These are phyloP conservation scores for Ophonus ardosiacus DNA, from an alignment of 2,888 invertebrate genomes.

Conservation along the genomic window DNA sequence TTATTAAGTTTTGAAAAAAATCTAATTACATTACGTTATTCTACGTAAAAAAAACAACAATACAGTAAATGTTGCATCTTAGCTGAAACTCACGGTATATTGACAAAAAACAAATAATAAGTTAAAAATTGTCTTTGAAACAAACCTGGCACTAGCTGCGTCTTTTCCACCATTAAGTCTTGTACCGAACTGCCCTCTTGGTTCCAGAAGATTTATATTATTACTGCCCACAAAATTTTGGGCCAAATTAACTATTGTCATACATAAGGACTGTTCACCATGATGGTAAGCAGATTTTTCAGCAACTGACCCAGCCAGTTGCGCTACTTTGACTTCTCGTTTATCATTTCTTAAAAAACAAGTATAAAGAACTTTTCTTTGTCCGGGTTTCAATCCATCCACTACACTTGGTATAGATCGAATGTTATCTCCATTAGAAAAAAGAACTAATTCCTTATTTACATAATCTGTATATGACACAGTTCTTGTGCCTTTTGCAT, in stretches of 20 bases:
- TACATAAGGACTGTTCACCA: constrained; percentile 95
- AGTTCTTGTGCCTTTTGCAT: constrained; percentile 90
- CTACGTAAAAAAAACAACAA: too few relatives aligned
- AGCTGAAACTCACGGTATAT: too few relatives aligned
- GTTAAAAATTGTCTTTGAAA: neutral
- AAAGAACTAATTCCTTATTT: constrained; percentile 96
- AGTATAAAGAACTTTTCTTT: constrained; percentile 95
- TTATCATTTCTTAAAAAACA: constrained; percentile 98
- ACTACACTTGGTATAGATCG: constrained; percentile 86
- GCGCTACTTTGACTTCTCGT: constrained; percentile 97
- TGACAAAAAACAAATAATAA: neutral
- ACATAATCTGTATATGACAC: constrained; percentile 93
- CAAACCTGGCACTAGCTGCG: constrained; percentile 91
- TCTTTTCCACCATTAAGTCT: constrained; percentile 95
- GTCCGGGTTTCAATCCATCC: constrained; percentile 98
- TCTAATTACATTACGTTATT: too few relatives aligned
- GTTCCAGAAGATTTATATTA: constrained; percentile 96
- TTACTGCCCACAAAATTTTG: constrained; percentile 99
- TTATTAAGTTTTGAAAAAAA: too few relatives aligned
- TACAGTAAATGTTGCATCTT: too few relatives aligned
- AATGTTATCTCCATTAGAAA: constrained; percentile 96
- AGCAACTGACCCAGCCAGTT: constrained; percentile 97
- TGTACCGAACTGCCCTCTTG: constrained; percentile 98
- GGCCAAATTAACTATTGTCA: constrained; percentile 97
- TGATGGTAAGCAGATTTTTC: constrained; percentile 99